A percentile compares a stretch with the other conserved stretches of the same genome.
These are phyloP conservation scores for Homalodisca vitripennis DNA, from an alignment of 1,140 invertebrate species.

Conservation along the genomic window DNA sequence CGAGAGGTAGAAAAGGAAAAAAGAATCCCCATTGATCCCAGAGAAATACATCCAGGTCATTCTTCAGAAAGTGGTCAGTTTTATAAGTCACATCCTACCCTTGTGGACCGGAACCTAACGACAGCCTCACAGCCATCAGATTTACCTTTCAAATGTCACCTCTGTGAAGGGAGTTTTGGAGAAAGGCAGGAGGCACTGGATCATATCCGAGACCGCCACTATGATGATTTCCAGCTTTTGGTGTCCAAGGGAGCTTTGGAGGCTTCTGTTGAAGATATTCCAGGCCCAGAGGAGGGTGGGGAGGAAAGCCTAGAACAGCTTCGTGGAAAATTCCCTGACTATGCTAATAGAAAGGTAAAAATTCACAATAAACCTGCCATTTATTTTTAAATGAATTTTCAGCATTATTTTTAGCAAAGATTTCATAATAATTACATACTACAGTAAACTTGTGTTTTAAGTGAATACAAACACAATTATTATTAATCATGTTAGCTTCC, in stretches of 20 bases:
- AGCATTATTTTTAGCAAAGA: too few relatives aligned
- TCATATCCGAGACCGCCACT: conserved; percentile 74
- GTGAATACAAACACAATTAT: too few relatives aligned
- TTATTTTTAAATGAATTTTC: conserved; percentile 1
- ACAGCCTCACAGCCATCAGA: conserved; percentile 49
- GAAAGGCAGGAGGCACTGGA: conserved; percentile 75
- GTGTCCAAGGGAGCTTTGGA: conserved; percentile 79
- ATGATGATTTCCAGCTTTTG: conserved; percentile 69
- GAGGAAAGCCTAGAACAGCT: conserved; percentile 55
- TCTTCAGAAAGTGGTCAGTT: not conserved
- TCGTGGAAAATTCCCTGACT: conserved; percentile 76
- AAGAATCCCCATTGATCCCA: not conserved
- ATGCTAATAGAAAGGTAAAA: conserved; percentile 82
- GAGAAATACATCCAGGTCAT: conserved; percentile 26
- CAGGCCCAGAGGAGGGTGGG: conserved; percentile 48
- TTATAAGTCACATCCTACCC: not conserved
- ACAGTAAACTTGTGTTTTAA: conserved; percentile 16
- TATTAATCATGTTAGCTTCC: too few relatives aligned
- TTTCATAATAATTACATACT: too few relatives aligned
- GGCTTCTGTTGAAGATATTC: conserved; percentile 52
- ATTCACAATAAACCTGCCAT: conserved; percentile 12
- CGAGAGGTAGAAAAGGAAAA: conserved; percentile 10
- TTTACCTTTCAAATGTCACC: conserved; percentile 87
- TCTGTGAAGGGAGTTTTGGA: conserved; percentile 83
- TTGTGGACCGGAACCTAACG: not conserved